phyloP scores from a whole-genome alignment of 2,888 invertebrate species.

The Andrena praecox region DNA sequence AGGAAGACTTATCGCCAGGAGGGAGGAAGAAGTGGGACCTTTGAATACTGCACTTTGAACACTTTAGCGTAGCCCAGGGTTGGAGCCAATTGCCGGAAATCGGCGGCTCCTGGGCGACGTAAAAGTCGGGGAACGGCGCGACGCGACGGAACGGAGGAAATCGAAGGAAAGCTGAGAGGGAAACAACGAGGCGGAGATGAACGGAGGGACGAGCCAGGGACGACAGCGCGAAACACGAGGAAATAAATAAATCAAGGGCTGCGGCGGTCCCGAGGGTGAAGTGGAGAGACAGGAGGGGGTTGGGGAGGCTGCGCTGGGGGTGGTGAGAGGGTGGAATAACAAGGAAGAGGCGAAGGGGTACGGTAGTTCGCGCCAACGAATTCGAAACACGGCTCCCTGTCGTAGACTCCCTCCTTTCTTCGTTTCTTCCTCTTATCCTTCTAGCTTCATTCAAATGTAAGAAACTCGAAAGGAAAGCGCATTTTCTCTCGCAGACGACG shows the following conservation, averaged over 20 bases:
- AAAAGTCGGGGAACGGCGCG: conserved; percentile 60
- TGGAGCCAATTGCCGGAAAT: conserved; percentile 74
- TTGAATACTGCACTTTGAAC: conserved; percentile 52
- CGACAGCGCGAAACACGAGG: conserved; percentile 67
- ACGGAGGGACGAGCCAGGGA: conserved; percentile 31
- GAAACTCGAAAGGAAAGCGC: conserved; percentile 67
- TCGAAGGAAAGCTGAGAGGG: conserved; percentile 49
- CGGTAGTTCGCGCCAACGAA: conserved; percentile 61
- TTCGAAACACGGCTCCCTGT: conserved; percentile 43
- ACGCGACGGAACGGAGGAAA: conserved; percentile 53
- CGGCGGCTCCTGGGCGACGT: conserved; percentile 70
- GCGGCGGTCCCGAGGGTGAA: conserved; percentile 53
- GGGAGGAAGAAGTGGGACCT: conserved; percentile 34
- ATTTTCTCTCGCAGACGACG: conserved; percentile 55
- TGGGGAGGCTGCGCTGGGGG: not conserved
- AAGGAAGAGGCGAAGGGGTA: conserved; percentile 25
- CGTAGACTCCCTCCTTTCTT: conserved; percentile 18
- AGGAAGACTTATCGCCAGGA: conserved; percentile 19
- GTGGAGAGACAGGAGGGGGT: conserved; percentile 33
- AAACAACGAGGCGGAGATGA: conserved; percentile 56
- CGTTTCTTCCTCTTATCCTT: conserved; percentile 49
- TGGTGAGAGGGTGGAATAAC: conserved; percentile 28
- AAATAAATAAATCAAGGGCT: conserved; percentile 70
- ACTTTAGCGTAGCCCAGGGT: conserved; percentile 27
- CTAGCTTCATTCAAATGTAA: conserved; percentile 67